These are phyloP conservation scores for Sinodicranocentrus sp. DNA, from an alignment of 2,888 invertebrate genomes.

Conservation along the genomic window DNA sequence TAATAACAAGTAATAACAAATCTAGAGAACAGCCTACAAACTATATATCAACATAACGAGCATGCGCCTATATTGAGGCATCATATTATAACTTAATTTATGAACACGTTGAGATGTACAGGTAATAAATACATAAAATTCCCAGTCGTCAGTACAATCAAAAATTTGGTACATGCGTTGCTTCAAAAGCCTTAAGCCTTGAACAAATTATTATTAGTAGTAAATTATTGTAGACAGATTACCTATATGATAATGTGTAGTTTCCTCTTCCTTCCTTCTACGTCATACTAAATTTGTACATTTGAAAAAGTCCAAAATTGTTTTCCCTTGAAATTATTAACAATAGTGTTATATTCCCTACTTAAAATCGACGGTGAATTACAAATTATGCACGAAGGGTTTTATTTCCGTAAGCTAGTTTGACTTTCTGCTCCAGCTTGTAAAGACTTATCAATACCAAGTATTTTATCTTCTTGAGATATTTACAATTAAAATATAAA, in stretches of 20 bases:
- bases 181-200: background rate
- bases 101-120: constrained; percentile 62
- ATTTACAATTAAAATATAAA: background rate
- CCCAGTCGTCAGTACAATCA: constrained; percentile 37
- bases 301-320: constrained; percentile 50
- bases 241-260: background rate
- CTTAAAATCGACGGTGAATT: no score
- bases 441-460: background rate
- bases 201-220: background rate
- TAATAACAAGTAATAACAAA: background rate
- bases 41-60: constrained; percentile 46
- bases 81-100: constrained; percentile 21
- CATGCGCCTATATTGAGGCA: no score
- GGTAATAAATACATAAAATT: constrained; percentile 46
- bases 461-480: background rate
- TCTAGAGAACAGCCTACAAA: constrained; percentile 38
- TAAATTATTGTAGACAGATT: background rate
- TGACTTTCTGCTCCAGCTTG: no score
- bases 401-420: no score
- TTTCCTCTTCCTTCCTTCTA: background rate
- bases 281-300: constrained; percentile 33
- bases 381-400: no score
- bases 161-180: constrained; percentile 35
- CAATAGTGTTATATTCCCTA: no score
- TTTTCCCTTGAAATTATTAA: background rate